Percentiles rank a stretch among this genome's conserved stretches.
Evolutionary conservation across 2,113 vertebrate species (phyloP).

Genomic region (Neoarius graeffei): DNA sequence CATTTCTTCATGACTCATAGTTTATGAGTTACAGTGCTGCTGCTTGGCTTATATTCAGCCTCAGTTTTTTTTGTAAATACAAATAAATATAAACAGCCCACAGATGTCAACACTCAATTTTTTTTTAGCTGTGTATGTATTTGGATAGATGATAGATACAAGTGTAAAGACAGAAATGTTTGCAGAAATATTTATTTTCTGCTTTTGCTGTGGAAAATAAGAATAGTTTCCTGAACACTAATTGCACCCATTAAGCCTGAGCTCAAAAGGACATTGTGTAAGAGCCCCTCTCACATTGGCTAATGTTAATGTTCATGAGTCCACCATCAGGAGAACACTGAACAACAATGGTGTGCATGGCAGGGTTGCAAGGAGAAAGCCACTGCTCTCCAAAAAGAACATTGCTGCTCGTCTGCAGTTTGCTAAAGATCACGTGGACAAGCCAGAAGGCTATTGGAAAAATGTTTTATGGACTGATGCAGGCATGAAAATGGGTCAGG

Average conservation of each 20-base stretch:
- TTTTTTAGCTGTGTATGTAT: background rate
- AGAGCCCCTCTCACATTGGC: too few species aligned
- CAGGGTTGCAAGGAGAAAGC: too few species aligned
- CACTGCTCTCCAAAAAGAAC: too few species aligned
- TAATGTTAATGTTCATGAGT: too few species aligned
- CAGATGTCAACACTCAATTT: background rate
- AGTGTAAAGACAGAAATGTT: background rate
- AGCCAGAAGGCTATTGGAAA: too few species aligned
- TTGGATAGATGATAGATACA: background rate
- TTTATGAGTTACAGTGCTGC: background rate
- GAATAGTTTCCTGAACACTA: background rate
- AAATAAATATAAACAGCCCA: background rate
- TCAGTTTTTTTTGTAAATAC: background rate
- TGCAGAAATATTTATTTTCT: background rate
- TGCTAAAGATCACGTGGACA: too few species aligned
- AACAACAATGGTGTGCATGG: too few species aligned
- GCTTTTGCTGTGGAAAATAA: background rate
- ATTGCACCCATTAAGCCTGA: background rate
- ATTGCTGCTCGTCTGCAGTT: too few species aligned
- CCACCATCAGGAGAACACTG: too few species aligned
- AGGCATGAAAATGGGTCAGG: too few species aligned
- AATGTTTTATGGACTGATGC: too few species aligned
- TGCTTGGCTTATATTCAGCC: background rate
- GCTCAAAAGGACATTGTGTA: background rate
- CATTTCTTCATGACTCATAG: background rate